A percentile compares a stretch with the other conserved stretches of the same genome.
Evolutionary conservation across 2,113 vertebrate genomes (phyloP).

Genomic region (Protobothrops flavoviridis): DNA sequence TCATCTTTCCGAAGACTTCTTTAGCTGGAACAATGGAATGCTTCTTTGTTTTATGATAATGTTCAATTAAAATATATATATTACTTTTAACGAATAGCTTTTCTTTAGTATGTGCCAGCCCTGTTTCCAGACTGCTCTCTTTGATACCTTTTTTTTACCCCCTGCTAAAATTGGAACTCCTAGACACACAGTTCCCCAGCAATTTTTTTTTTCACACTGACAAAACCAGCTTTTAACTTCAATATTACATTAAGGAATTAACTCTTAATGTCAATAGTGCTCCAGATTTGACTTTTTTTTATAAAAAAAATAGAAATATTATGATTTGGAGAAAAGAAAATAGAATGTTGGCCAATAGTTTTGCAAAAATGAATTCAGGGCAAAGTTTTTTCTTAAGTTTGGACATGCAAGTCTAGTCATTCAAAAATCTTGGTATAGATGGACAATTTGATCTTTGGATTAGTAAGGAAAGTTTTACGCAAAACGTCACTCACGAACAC

Average conservation of each 20-base stretch:
- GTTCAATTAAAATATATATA: background rate
- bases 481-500: constrained; percentile 45
- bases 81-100: background rate
- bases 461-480: constrained; percentile 62
- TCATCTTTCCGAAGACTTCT: constrained; percentile 31
- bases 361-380: constrained; percentile 5
- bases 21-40: background rate
- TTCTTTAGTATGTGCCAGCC: constrained; percentile 12
- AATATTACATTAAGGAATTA: constrained; percentile 59
- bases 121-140: constrained; percentile 6
- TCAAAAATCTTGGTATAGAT: constrained; percentile 64
- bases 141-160: constrained; percentile 17
- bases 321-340: constrained; percentile 40
- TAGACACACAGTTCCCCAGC: constrained; percentile 37
- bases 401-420: too few relatives aligned
- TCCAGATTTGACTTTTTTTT: constrained; percentile 33
- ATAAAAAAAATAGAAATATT: constrained; percentile 32
- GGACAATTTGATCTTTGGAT: constrained; percentile 51
- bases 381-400: constrained; percentile 48
- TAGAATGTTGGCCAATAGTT: constrained; percentile 37
- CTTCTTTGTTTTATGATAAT: constrained; percentile 28
- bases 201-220: constrained; percentile 38
- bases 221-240: constrained; percentile 40
- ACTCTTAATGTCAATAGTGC: constrained; percentile 39
- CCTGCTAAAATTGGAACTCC: constrained; percentile 54